phyloP scores from a whole-genome alignment of 23 tunicate species.

The Clavelina lepadiformis region DNA sequence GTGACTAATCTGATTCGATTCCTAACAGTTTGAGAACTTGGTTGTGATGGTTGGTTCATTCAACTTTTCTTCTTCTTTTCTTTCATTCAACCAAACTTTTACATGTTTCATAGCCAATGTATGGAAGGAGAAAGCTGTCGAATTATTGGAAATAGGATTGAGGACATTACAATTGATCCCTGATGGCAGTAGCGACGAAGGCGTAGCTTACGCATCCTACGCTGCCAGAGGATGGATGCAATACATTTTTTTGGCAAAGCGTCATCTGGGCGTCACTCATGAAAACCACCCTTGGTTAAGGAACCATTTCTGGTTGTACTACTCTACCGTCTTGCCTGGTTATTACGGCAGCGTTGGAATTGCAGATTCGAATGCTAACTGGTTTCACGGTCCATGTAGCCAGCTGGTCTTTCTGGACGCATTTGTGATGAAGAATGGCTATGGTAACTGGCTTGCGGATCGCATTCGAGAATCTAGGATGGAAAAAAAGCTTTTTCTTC shows the following conservation, averaged over 20 bases:
- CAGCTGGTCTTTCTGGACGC: slow-evolving; percentile 59
- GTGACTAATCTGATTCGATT: too few species aligned
- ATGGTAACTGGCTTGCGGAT: slow-evolving; percentile 78
- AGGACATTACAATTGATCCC: slow-evolving; percentile 13
- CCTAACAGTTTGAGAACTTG: too few species aligned
- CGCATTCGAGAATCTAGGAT: slow-evolving; percentile 23
- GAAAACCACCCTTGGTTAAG: slow-evolving; percentile 51
- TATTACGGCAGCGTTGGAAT: slow-evolving; percentile 59
- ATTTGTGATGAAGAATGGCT: slow-evolving; percentile 43
- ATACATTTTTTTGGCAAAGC: slow-evolving; percentile 52
- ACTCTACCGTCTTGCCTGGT: slow-evolving; percentile 49
- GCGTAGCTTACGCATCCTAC: slow-evolving; percentile 64
- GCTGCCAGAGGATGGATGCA: slow-evolving; percentile 40
- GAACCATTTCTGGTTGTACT: slow-evolving; percentile 57
- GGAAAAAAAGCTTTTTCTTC: slow-evolving; percentile 13
- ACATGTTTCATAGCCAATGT: slow-evolving; percentile 6
- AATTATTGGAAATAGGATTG: slow-evolving; percentile 31
- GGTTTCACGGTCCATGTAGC: slow-evolving; percentile 78
- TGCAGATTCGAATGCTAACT: slow-evolving; percentile 56
- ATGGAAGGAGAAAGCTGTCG: slow-evolving; percentile 16
- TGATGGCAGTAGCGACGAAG: slow-evolving; percentile 68
- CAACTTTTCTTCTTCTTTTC: too few species aligned
- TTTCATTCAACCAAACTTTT: too few species aligned
- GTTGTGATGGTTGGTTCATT: too few species aligned
- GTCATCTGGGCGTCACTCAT: slow-evolving; percentile 47